These are phyloP conservation scores for Hololepta plana DNA, from an alignment of 2,888 invertebrate genomes.

Conservation along the genomic window DNA sequence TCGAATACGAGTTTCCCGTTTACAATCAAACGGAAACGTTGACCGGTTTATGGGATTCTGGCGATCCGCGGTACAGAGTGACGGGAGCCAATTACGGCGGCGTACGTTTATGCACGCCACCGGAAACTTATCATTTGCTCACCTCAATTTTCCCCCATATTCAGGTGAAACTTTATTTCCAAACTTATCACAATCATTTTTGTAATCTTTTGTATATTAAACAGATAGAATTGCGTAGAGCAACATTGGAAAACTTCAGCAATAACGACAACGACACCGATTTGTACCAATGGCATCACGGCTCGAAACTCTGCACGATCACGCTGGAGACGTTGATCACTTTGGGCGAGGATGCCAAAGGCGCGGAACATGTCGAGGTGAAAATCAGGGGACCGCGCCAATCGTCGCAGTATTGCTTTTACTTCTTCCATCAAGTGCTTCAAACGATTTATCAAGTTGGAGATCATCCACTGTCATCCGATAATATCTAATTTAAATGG, in stretches of 20 bases:
- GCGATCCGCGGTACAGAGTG: conserved; percentile 30
- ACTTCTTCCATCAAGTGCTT: conserved; percentile 48
- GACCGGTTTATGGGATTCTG: conserved; percentile 46
- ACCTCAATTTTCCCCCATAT: conserved; percentile 50
- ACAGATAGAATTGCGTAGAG: conserved; percentile 21
- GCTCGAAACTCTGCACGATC: conserved; percentile 49
- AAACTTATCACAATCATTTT: no score
- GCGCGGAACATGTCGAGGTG: conserved; percentile 38
- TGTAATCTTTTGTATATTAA: no score
- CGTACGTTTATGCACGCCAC: conserved; percentile 36
- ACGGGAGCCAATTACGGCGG: conserved; percentile 40
- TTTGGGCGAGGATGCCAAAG: conserved; percentile 31
- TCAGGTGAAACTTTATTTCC: no score
- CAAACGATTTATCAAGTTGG: conserved; percentile 39
- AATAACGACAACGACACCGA: conserved; percentile 39
- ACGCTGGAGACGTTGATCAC: conserved; percentile 49
- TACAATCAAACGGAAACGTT: conserved; percentile 46
- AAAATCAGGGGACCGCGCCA: conserved; percentile 45
- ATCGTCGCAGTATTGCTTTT: conserved; percentile 38
- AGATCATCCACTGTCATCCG: conserved; percentile 1
- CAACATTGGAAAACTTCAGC: conserved; percentile 17
- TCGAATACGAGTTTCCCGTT: conserved; percentile 60
- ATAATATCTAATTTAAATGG: conserved; percentile 1
- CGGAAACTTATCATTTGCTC: conserved; percentile 38
- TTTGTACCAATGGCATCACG: conserved; percentile 53